phyloP scores from a whole-genome alignment of 2,113 vertebrate genomes.

The Nannobrachium achirus region DNA sequence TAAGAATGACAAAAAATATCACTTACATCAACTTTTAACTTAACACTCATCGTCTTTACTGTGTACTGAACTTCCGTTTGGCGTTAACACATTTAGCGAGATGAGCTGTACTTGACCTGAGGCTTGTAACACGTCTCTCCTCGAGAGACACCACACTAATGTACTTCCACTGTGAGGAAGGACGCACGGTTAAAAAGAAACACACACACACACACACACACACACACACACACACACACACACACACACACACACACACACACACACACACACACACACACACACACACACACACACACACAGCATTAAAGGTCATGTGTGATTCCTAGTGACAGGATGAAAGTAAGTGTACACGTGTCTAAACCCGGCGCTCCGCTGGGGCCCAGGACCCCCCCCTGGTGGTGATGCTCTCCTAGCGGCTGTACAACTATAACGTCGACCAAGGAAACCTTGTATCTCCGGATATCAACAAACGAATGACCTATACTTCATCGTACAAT shows the following conservation, averaged over 20 bases:
- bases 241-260: no score
- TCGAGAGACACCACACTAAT: slow-evolving; percentile 58
- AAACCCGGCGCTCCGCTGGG: slow-evolving; percentile 63
- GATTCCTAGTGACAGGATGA: slow-evolving; percentile 79
- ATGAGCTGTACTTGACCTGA: slow-evolving; percentile 44
- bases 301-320: slow-evolving; percentile 66
- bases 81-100: slow-evolving; percentile 18
- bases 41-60: not conserved
- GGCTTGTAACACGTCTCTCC: slow-evolving; percentile 48
- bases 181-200: no score
- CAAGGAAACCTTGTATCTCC: no score
- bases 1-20: no score
- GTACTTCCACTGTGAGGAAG: slow-evolving; percentile 56
- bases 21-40: no score
- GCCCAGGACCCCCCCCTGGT: slow-evolving; percentile 62
- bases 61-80: slow-evolving; percentile 23
- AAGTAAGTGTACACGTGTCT: slow-evolving; percentile 66
- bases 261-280: no score
- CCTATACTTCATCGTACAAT: no score
- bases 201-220: no score
- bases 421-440: slow-evolving; percentile 34
- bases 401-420: slow-evolving; percentile 54
- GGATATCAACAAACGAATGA: no score
- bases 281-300: no score
- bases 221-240: no score